These are phyloP conservation scores for Cantharis nigra DNA, from an alignment of 2,888 invertebrate species.

Conservation along the genomic window DNA sequence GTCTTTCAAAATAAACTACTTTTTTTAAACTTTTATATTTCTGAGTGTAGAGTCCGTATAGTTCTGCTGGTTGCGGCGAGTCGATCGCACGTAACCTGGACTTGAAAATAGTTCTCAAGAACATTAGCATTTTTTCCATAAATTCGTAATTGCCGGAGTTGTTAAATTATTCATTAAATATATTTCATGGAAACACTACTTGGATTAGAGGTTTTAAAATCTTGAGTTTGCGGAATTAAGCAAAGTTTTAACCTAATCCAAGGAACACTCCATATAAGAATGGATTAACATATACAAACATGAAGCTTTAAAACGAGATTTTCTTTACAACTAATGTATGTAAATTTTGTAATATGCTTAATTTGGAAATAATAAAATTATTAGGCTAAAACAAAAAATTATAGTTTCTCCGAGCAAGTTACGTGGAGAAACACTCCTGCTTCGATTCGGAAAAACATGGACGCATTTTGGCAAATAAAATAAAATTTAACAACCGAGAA, in stretches of 20 bases:
- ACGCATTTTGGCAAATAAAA: neutral
- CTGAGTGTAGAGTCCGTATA: neutral
- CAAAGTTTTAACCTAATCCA: conserved; percentile 42
- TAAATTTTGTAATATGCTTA: conserved; percentile 19
- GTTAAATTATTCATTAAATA: conserved; percentile 42
- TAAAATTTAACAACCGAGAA: neutral
- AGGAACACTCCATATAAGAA: conserved; percentile 40
- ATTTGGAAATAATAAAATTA: neutral
- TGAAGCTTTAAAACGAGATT: conserved; percentile 29
- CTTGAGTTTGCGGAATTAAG: conserved; percentile 39
- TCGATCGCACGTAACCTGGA: neutral
- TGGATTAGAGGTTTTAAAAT: conserved; percentile 43
- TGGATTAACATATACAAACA: conserved; percentile 37
- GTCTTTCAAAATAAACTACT: neutral
- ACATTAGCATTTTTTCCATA: conserved; percentile 4
- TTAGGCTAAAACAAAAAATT: neutral
- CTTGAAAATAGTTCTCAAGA: neutral
- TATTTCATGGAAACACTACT: conserved; percentile 40
- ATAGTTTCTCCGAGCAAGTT: neutral
- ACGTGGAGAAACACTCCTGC: neutral
- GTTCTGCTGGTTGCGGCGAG: neutral
- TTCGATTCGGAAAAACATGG: neutral
- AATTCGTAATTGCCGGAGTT: conserved; percentile 11
- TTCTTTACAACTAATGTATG: conserved; percentile 30
- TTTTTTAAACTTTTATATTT: neutral